phyloP scores from a whole-genome alignment of 2,888 invertebrate genomes.

The Hydroisotoma schaefferi region DNA sequence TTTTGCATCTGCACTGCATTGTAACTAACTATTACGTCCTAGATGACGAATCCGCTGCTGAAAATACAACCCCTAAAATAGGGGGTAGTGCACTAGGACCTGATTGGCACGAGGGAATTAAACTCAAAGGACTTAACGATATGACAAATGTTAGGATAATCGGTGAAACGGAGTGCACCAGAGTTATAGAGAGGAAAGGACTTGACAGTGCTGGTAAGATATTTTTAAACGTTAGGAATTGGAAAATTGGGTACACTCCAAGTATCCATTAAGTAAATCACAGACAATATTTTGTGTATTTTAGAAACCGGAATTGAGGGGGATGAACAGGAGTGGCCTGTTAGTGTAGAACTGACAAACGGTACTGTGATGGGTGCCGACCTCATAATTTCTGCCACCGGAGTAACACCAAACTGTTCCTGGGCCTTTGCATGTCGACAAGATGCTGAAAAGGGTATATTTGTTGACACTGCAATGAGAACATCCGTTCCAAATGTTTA shows the following conservation, averaged over 20 bases:
- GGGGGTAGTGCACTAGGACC: slow-evolving; percentile 94
- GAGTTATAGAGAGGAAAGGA: slow-evolving; percentile 1
- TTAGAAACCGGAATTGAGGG: slow-evolving; percentile 47
- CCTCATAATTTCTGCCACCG: slow-evolving; percentile 92
- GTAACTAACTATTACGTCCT: too few species aligned
- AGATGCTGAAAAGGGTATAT: slow-evolving; percentile 70
- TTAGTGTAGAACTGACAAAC: slow-evolving; percentile 71
- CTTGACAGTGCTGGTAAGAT: background rate
- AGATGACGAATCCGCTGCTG: too few species aligned
- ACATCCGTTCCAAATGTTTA: slow-evolving; percentile 74
- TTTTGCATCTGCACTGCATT: too few species aligned
- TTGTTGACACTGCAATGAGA: slow-evolving; percentile 79
- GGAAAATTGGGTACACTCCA: too few species aligned
- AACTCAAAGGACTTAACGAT: slow-evolving; percentile 58
- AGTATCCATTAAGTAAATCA: background rate
- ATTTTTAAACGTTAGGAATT: background rate
- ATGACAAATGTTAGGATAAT: slow-evolving; percentile 55
- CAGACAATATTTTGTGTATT: background rate
- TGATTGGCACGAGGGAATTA: slow-evolving; percentile 81
- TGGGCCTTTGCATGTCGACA: slow-evolving; percentile 20
- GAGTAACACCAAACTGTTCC: slow-evolving; percentile 67
- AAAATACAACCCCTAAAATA: too few species aligned
- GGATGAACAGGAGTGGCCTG: slow-evolving; percentile 65
- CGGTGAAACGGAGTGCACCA: slow-evolving; percentile 53
- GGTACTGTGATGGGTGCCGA: slow-evolving; percentile 73